Base-by-base conservation (phyloP, 2,113 vertebrate genomes). In the Ageneiosus marmoratus region DNA sequence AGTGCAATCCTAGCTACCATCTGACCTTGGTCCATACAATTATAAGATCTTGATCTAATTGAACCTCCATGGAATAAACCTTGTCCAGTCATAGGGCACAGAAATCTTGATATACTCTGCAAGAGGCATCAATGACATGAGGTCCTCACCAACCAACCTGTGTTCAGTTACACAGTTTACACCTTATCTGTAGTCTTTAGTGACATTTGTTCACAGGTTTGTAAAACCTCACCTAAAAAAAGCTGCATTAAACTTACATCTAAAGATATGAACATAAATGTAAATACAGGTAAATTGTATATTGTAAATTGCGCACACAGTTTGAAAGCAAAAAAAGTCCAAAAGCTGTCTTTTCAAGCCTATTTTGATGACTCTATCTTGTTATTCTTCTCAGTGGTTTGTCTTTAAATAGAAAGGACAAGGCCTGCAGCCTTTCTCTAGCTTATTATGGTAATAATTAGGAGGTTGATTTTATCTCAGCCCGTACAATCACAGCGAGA, bases 391-490 rank as follows among this genome's bases (percentile, higher is more conserved):
- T 41, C 50, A 55, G 77, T 62, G 15, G 86, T 86, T 88, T 89
- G 89, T 91, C 91, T 93, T 89, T 89, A 92, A 93, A 92, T 90
- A 91, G 90, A 88, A 93, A 91, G 91, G 91, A 93, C 85, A 91
- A 89, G 90, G 95, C 94, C 88, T 15, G 90, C 89, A 95, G 96
- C 95, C 93, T 94, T 88, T 93, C 95, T 92, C 89, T 91, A 92
- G 93, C 92, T 96, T 94, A 97, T 97, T 96, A 96, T 93, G 93
- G 94, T 94, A 95, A 96, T 97, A 96, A 98, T 95, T 96, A 97
- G 96, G 92, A 94, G 83, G 90, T 88, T 95, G 95, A 97, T 97
- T 94, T 96, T 96, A 98, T 98, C 97, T 95, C 94, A 92, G 92
- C 92, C 94, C 95, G 94, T 94, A 96, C 96, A 96, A 96, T 94